Percentiles rank a stretch among this genome's conserved stretches.
phyloP scores from a whole-genome alignment of 2,888 invertebrate species.

The Chymomyza fuscimana region DNA sequence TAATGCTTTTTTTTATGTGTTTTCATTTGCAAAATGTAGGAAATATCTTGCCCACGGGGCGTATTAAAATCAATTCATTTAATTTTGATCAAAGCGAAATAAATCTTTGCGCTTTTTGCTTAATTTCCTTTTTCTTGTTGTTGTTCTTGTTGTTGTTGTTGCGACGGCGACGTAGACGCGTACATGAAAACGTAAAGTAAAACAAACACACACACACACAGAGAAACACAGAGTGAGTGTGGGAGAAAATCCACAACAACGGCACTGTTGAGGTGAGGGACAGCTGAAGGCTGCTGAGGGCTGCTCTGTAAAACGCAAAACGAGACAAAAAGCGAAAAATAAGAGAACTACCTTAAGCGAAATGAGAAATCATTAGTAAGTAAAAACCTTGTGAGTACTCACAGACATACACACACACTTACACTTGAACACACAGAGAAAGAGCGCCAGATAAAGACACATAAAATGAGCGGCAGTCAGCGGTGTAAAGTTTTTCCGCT shows the following conservation, averaged over 20 bases:
- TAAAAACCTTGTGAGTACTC: slow-evolving; percentile 54
- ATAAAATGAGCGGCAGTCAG: slow-evolving; percentile 46
- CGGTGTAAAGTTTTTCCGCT: slow-evolving; percentile 64
- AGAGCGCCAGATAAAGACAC: slow-evolving; percentile 60
- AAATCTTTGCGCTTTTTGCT: slow-evolving; percentile 73
- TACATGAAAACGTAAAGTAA: slow-evolving; percentile 3
- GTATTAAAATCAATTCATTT: slow-evolving; percentile 74
- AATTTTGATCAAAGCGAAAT: slow-evolving; percentile 73
- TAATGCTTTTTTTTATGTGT: slow-evolving; percentile 54
- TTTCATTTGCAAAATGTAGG: slow-evolving; percentile 68
- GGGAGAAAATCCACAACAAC: slow-evolving; percentile 68
- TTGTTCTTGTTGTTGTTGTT: background rate
- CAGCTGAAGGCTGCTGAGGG: slow-evolving; percentile 1
- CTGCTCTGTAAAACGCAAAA: slow-evolving; percentile 55
- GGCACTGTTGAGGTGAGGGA: slow-evolving; percentile 42
- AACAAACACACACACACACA: background rate
- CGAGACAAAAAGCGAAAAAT: slow-evolving; percentile 73
- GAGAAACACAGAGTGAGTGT: slow-evolving; percentile 8
- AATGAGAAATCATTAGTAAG: slow-evolving; percentile 74
- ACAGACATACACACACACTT: slow-evolving; percentile 23
- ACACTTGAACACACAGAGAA: slow-evolving; percentile 1
- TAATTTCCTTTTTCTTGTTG: slow-evolving; percentile 54
- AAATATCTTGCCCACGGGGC: slow-evolving; percentile 74
- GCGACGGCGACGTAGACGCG: slow-evolving; percentile 12
- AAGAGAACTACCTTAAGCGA: slow-evolving; percentile 70